phyloP scores from a whole-genome alignment of 1,140 invertebrate species.

The Gryon sp. region DNA sequence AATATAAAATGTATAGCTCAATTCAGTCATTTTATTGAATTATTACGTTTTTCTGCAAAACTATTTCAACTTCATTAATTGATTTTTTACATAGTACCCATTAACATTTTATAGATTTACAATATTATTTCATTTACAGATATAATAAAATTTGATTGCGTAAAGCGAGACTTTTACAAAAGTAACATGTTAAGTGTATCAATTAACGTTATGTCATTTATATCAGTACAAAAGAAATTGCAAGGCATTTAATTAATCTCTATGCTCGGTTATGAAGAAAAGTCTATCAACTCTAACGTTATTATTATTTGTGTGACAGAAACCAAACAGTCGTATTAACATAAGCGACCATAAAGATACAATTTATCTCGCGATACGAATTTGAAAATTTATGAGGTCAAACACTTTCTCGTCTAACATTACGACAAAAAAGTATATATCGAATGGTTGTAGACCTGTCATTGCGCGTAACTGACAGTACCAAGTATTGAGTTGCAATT shows the following conservation, averaged over 20 bases:
- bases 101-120: no score
- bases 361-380: constrained; percentile 39
- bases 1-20: no score
- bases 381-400: constrained; percentile 54
- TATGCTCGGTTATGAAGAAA: background rate
- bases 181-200: no score
- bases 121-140: no score
- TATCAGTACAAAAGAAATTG: background rate
- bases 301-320: constrained; percentile 31
- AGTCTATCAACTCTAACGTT: background rate
- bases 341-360: constrained; percentile 34
- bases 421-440: constrained; percentile 40
- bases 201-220: no score
- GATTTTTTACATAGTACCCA: no score
- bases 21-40: no score
- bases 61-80: constrained; percentile 10
- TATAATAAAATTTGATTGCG: no score
- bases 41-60: no score
- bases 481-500: constrained; percentile 42
- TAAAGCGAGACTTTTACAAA: no score
- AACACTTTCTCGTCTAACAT: constrained; percentile 53
- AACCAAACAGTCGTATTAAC: constrained; percentile 19
- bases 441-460: constrained; percentile 54
- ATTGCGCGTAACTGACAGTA: constrained; percentile 46
- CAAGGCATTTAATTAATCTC: background rate